Evolutionary conservation across 2,797 vertebrate species (phyloP).

Genomic region (Huso huso): DNA sequence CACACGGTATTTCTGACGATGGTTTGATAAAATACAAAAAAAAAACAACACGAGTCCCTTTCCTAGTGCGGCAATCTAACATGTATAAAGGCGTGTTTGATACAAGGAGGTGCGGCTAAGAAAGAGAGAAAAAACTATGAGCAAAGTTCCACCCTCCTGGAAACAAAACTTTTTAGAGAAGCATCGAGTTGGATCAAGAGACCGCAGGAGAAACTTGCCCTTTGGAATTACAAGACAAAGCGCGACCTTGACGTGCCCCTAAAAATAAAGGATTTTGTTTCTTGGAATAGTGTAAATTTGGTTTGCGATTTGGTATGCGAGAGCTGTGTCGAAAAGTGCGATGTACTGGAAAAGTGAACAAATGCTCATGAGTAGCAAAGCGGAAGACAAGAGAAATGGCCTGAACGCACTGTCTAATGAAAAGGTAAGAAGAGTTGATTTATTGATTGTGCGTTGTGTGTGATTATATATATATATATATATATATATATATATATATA

Average conservation of each 20-base stretch:
- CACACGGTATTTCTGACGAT: conserved; percentile 1
- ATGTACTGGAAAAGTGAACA: conserved; percentile 89
- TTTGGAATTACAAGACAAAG: not conserved
- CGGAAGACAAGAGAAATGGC: conserved; percentile 56
- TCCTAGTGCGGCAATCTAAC: conserved; percentile 35
- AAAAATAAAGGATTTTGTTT: conserved; percentile 6
- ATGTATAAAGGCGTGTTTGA: conserved; percentile 50
- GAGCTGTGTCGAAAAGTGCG: conserved; percentile 39
- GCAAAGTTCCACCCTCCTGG: conserved; percentile 66
- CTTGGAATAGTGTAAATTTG: conserved; percentile 5
- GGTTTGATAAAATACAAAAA: not conserved
- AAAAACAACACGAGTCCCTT: conserved; percentile 7
- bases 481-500: too few relatives aligned
- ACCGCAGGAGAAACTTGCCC: conserved; percentile 19
- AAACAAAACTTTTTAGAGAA: conserved; percentile 59
- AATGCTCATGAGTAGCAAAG: conserved; percentile 63
- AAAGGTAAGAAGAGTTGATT: conserved; percentile 61
- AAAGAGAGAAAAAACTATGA: conserved; percentile 23
- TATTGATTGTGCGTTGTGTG: too few relatives aligned
- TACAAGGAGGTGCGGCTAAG: conserved; percentile 64
- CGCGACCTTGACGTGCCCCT: conserved; percentile 19
- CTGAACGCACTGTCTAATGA: conserved; percentile 54
- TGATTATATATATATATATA: too few relatives aligned
- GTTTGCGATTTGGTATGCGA: conserved; percentile 41
- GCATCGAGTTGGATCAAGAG: conserved; percentile 37